Base-by-base conservation (phyloP, 1,140 invertebrate species). In the Danaus melanippus region DNA sequence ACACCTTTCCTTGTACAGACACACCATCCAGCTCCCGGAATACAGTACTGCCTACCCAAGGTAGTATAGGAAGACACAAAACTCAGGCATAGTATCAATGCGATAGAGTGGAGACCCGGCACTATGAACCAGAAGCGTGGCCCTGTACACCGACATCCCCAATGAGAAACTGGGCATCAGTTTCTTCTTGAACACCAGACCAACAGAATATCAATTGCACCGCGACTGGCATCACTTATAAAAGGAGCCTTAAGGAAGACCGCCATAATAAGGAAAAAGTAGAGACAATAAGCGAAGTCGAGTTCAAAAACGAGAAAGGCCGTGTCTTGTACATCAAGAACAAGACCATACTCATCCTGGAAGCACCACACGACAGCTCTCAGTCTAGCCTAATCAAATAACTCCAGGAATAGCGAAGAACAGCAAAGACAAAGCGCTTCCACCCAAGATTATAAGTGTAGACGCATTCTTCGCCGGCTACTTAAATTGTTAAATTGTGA, bases 381-480 rank as follows among this genome's bases (percentile, higher is more conserved):
- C 54, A 47, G 15, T 56, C 50, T 42, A 21, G 47, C 39, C 48
- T 46, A 40, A 42, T 12, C 5, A 39, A 48, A 11, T 42, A 9
- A 9, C 10, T 56, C 10, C 40, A 43, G 21, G 2, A 7, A 32
- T 32, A 32, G 21, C 21, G 2, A 45, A 12, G 42, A 48, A 45
- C 7, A 43, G 54, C 45, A 43, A 56, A 50, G 9, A 2, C 21
- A 9, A 10, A n/a, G 48, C n/a, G 42, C 5, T 32, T 10, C 5
- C 47, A 21, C 47, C 47, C 15, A 50, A 46, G n/a, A 44, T n/a
- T 10, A 62, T 66, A 7, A 66, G 60, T 10, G 10, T 66, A 1
- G 64, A 66, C 39, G 41, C 54, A 0, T 60, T 60, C 51, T 42
- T 32, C 10, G 47, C 63, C 2, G 58, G 42, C 0, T 56, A 56